Conservation (phyloP, 2,113 vertebrate genomes). For the Phalacrocorax carbo region DNA sequence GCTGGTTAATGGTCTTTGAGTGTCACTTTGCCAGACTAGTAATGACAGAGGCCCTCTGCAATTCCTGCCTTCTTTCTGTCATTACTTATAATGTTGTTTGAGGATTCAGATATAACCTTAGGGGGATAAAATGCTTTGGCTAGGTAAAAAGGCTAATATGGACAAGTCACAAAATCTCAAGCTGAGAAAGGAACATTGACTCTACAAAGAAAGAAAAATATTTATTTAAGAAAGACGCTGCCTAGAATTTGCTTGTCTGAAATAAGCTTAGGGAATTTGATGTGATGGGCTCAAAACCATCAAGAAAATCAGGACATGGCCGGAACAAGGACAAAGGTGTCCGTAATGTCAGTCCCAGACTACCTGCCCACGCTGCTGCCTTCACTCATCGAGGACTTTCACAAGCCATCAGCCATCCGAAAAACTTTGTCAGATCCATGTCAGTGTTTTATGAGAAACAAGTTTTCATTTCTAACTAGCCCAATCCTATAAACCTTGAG, state of each 20-base stretch:
- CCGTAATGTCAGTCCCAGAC: neutral
- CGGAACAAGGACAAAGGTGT: neutral
- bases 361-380: neutral
- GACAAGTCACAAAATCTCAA: neutral
- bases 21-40: neutral
- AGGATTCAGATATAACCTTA: neutral
- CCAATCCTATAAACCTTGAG: neutral
- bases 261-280: neutral
- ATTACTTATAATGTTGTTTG: neutral
- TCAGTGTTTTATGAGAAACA: neutral
- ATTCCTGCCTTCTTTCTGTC: neutral
- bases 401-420: neutral
- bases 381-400: neutral
- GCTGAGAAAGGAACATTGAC: neutral
- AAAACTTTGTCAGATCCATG: neutral
- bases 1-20: neutral
- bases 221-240: neutral
- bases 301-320: neutral
- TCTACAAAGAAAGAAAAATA: neutral
- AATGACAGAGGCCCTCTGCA: neutral
- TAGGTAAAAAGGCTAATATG: neutral
- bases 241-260: neutral
- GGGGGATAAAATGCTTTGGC: neutral
- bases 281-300: neutral
- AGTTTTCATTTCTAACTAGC: neutral